Percentiles rank a stretch among this genome's conserved stretches.
These are phyloP conservation scores for Avahi laniger DNA, from an alignment of 2,797 vertebrate species.

Conservation along the genomic window DNA sequence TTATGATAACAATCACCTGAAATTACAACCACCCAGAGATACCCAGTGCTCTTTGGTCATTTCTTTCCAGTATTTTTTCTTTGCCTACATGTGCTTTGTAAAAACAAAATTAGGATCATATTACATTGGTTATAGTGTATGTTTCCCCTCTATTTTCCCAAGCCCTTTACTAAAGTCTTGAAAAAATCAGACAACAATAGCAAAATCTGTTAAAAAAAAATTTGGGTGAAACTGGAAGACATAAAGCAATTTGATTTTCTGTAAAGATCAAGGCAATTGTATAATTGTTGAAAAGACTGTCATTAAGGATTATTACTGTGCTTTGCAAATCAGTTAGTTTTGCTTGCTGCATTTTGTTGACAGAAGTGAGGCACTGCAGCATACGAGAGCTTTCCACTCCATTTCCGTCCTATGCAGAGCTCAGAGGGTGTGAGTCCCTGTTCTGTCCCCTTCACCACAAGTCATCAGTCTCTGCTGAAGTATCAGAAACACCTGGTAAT, in stretches of 20 bases:
- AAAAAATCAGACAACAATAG: background rate
- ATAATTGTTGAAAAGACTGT: background rate
- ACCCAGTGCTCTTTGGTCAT: background rate
- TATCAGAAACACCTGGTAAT: constrained; percentile 60
- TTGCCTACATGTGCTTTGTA: background rate
- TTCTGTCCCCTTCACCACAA: background rate
- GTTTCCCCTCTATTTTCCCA: background rate
- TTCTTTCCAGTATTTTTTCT: background rate
- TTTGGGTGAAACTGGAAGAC: background rate
- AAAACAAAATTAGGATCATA: constrained; percentile 33
- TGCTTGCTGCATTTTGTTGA: background rate
- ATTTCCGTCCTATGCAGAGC: background rate
- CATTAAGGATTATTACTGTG: background rate
- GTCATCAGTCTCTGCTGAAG: constrained; percentile 28
- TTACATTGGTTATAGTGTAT: background rate
- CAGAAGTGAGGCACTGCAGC: background rate
- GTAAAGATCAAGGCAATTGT: background rate
- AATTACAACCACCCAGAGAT: background rate
- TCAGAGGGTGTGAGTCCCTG: background rate
- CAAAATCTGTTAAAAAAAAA: background rate
- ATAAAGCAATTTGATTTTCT: constrained; percentile 50
- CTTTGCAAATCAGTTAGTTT: constrained; percentile 2
- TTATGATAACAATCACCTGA: background rate
- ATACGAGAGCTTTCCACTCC: background rate
- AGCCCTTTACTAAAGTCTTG: background rate